Evolutionary conservation across 1,140 invertebrate species (phyloP), one percentile per base, ranked within the genome.

Genomic region (Cydia pomonella): DNA sequence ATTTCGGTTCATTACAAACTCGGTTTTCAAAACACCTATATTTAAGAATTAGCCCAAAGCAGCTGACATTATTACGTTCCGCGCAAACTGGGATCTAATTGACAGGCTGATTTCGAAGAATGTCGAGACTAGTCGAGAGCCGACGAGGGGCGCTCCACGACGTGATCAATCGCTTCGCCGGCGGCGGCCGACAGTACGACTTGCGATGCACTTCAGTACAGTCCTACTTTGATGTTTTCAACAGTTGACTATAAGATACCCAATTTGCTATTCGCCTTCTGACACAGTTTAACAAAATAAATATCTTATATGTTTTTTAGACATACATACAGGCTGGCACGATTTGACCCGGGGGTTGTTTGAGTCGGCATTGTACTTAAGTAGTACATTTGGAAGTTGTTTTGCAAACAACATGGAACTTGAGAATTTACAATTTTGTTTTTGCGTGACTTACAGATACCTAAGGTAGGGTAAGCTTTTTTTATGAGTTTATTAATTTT

Each of bases 201-300:
- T 50, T 18, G 47, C 47, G 47, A 50, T 50, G 47, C 47, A 50
- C 47, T 50, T 50, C n/a, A 50, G 16, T n/a, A 47, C 16, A n/a
- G 47, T 18, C 47, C n/a, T 18, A 50, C 47, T 50, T 50, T 50
- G 47, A n/a, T 50, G 16, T n/a, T 18, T 18, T 50, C 47, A 44
- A 16, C 3, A 16, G 12, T 73, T 76, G 27, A 77, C 78, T n/a
- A 23, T 73, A 0, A 38, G 33, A 7, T 38, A 16, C 41, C 41
- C 41, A 13, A 13, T 44, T 44, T 16, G 41, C 16, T 44, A 44
- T 3, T 38, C 7, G 33, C 33, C 33, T 38, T 44, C 2, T 44
- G 41, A 44, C 41, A 16, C 41, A 38, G 33, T 38, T 38, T n/a
- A n/a, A n/a, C n/a, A n/a, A n/a, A n/a, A n/a, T n/a, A n/a, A n/a